Percentiles rank a stretch among this genome's conserved stretches.
phyloP scores from a whole-genome alignment of 1,140 invertebrate genomes.

The Sesamia nonagrioides region DNA sequence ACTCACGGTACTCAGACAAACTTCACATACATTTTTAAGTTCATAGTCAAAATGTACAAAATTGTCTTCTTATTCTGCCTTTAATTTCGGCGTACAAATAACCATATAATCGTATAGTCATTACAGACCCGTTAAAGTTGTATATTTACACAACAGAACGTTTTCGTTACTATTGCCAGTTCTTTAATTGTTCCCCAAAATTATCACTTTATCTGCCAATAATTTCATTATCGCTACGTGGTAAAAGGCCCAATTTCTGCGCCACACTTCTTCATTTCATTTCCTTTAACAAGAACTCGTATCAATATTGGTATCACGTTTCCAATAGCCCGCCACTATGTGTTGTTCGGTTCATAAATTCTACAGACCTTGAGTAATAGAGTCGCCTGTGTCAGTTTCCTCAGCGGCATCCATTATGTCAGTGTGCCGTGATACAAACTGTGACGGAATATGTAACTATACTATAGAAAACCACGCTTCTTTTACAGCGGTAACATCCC shows the following conservation, averaged over 20 bases:
- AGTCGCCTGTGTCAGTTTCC: constrained; percentile 75
- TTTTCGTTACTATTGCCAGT: background rate
- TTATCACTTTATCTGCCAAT: background rate
- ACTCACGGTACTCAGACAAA: too few species aligned
- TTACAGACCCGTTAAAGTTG: too few species aligned
- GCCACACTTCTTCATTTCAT: constrained; percentile 29
- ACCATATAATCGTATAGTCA: too few species aligned
- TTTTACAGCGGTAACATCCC: background rate
- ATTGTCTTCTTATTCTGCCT: too few species aligned
- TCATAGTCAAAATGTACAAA: too few species aligned
- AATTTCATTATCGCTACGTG: constrained; percentile 2
- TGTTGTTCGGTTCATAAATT: constrained; percentile 83
- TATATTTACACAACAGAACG: too few species aligned
- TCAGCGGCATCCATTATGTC: constrained; percentile 77
- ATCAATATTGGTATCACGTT: constrained; percentile 56
- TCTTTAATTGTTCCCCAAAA: background rate
- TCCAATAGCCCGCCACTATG: constrained; percentile 61
- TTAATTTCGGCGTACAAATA: too few species aligned
- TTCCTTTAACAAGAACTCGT: constrained; percentile 38
- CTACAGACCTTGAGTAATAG: constrained; percentile 77
- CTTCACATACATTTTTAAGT: too few species aligned
- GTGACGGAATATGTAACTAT: constrained; percentile 39
- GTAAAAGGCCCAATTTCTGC: background rate
- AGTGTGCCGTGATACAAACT: constrained; percentile 45
- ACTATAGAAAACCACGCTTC: constrained; percentile 17